Evolutionary conservation across 2,888 invertebrate genomes (phyloP).

Genomic region (Lepidochitona cinerea): DNA sequence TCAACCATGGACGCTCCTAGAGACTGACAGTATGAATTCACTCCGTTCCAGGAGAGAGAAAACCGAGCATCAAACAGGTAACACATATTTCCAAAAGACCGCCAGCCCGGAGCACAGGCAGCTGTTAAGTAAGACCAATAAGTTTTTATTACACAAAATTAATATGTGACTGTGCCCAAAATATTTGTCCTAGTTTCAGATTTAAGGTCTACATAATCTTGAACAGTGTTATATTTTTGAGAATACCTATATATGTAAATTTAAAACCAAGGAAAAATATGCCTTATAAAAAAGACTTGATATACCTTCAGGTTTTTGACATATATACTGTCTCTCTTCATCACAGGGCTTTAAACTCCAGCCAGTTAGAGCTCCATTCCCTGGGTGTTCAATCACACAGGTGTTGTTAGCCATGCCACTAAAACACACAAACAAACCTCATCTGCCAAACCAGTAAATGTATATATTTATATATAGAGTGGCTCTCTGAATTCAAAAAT

Average conservation of each 20-base stretch:
- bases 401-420: neutral
- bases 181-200: too few relatives aligned
- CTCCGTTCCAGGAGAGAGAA: neutral
- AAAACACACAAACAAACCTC: too few relatives aligned
- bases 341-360: neutral
- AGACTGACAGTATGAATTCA: neutral
- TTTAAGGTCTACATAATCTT: too few relatives aligned
- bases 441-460: too few relatives aligned
- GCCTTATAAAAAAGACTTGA: too few relatives aligned
- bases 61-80: neutral
- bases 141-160: neutral
- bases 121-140: neutral
- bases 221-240: too few relatives aligned
- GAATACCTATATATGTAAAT: too few relatives aligned
- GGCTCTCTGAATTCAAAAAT: too few relatives aligned
- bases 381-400: neutral
- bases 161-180: too few relatives aligned
- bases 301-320: constrained; percentile 1
- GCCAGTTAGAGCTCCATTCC: neutral
- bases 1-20: neutral
- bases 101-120: neutral
- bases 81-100: neutral
- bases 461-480: too few relatives aligned
- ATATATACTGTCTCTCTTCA: neutral
- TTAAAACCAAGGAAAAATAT: too few relatives aligned